These are phyloP conservation scores for Prunella himalayana DNA, from an alignment of 2,113 vertebrate genomes.

Conservation along the genomic window DNA sequence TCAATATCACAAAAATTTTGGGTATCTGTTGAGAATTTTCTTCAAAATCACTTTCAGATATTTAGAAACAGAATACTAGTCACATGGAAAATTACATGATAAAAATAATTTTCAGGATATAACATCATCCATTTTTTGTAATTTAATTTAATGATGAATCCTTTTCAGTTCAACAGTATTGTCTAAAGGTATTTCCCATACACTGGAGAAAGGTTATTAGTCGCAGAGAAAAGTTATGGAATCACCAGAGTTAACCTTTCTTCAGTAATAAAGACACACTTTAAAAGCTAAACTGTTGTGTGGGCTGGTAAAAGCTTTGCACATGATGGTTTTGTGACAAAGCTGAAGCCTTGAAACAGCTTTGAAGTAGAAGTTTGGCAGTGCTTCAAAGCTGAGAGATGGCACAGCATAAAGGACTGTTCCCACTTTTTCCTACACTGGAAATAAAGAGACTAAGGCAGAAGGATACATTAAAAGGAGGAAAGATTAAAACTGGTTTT, in stretches of 20 bases:
- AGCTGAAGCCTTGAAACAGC: slow-evolving; percentile 10
- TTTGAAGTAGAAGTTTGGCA: slow-evolving; percentile 32
- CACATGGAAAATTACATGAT: background rate
- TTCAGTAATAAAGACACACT: background rate
- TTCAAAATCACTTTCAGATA: background rate
- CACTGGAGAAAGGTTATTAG: background rate
- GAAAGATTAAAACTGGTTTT: slow-evolving; percentile 2
- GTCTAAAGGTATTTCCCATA: background rate
- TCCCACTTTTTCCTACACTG: background rate
- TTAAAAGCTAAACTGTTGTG: background rate
- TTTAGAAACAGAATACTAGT: background rate
- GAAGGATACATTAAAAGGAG: background rate
- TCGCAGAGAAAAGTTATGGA: background rate
- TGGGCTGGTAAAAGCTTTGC: background rate
- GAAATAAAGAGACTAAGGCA: background rate
- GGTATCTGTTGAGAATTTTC: background rate
- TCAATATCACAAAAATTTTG: background rate
- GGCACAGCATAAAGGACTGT: background rate
- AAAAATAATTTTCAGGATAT: background rate
- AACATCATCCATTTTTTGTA: background rate
- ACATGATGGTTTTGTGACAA: background rate
- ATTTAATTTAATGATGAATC: background rate
- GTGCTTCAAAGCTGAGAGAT: slow-evolving; percentile 32
- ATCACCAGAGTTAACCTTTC: background rate
- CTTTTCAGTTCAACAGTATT: background rate